Conservation (phyloP, 2,888 invertebrate genomes). For the Odontomyia ornata region DNA sequence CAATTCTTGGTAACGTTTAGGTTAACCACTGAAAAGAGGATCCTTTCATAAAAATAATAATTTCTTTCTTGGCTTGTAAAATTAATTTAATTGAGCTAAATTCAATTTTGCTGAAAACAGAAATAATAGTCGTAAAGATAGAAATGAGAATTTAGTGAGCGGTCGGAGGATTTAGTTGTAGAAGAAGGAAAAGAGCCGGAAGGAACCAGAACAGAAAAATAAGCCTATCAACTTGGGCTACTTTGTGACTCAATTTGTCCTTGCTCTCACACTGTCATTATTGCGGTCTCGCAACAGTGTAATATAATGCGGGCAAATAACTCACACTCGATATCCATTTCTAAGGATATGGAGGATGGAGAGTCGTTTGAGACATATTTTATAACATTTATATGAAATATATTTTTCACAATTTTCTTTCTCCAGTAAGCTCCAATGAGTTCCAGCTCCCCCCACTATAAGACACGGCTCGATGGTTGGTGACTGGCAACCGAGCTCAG, state of each 20-base stretch:
- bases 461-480: too few species aligned
- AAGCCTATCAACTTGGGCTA: neutral
- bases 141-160: too few species aligned
- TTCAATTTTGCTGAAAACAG: neutral
- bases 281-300: neutral
- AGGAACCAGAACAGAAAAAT: neutral
- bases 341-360: neutral
- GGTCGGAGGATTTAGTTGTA: too few species aligned
- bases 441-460: neutral
- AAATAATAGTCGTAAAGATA: neutral
- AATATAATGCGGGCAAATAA: neutral
- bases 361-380: constrained; percentile 19
- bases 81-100: constrained; percentile 31
- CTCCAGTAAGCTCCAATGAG: neutral
- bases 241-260: neutral
- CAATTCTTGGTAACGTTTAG: too few species aligned
- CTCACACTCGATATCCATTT: neutral
- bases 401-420: neutral
- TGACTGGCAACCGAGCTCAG: neutral
- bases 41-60: neutral
- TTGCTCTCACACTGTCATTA: neutral
- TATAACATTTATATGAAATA: constrained; percentile 12
- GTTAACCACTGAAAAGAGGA: too few species aligned
- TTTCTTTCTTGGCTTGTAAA: neutral
- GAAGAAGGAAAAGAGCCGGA: neutral